Base-by-base conservation (phyloP, 92 coral and sea anemone genomes). In the Plumapathes pennacea region DNA sequence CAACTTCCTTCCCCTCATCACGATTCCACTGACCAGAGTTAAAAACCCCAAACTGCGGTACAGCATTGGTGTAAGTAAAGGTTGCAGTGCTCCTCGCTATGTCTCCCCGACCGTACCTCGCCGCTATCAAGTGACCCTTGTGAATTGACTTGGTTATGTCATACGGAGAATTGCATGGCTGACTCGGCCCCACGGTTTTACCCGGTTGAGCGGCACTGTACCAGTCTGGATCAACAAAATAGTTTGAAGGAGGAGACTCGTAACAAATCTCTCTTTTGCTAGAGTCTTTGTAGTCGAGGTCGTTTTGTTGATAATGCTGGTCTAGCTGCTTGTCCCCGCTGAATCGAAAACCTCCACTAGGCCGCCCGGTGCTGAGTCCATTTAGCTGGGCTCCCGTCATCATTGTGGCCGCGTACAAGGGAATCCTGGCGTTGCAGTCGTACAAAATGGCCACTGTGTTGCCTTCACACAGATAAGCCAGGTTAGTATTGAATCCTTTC, bases 351-450 rank as follows among this genome's bases (percentile, higher is more conserved):
- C 32, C 0, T 10, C 10, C 28, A 2, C 5, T 0, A 4, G 71
- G 71, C 4, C 59, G 36, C 21, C 4, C 3, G 57, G 33, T 47
- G 19, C 6, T 21, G 3, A 5, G 30, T 17, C 18, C 50, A 9
- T 48, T 48, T 30, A 25, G 31, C 12, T 73, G 64, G 50, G 30
- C 62, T 24, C 27, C 32, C 4, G 55, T 54, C 73, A 74, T 54
- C 20, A 74, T 39, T 14, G 39, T 28, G 14, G 81, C 60, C 4
- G 81, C n/a, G 23, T 60, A 68, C 4, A 74, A 13, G 0, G 81
- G 80, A 4, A 50, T 54, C 25, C 80, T 58, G 38, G 54, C 57
- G 11, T 42, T 36, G 30, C 80, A 66, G 31, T 67, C 75, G 50
- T 38, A 57, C 50, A 57, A 33, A 4, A 20, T 23, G 20, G 64